Conservation (phyloP, 2,888 invertebrate genomes). For the Phortica okadai region DNA sequence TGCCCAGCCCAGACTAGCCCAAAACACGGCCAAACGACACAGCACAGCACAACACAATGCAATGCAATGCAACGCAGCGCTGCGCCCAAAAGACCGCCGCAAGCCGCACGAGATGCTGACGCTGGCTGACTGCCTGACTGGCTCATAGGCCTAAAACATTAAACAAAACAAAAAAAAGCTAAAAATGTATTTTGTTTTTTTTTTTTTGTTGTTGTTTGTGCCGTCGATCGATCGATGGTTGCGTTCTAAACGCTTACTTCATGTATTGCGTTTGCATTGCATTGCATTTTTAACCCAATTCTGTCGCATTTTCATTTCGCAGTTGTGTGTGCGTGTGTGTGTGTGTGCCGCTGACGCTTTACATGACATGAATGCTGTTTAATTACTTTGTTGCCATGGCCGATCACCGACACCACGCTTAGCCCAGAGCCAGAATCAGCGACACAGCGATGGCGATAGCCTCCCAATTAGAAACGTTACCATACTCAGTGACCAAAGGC, state of each 20-base stretch:
- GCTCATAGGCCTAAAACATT: conserved; percentile 20
- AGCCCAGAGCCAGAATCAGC: conserved; percentile 15
- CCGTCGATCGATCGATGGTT: conserved; percentile 43
- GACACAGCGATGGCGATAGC: conserved; percentile 35
- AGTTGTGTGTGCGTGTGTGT: neutral
- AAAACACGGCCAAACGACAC: neutral
- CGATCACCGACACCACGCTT: conserved; percentile 2
- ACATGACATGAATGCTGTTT: conserved; percentile 36
- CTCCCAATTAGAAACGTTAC: conserved; percentile 45
- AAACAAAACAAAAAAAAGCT: neutral
- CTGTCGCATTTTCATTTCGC: conserved; percentile 54
- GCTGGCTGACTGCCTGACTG: neutral
- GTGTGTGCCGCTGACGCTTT: conserved; percentile 9
- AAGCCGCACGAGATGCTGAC: neutral
- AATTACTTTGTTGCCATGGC: conserved; percentile 31
- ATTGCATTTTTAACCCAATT: conserved; percentile 70
- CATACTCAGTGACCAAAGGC: conserved; percentile 53
- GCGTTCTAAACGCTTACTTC: conserved; percentile 38
- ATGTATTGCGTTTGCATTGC: neutral
- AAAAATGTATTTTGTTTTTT: too few species aligned
- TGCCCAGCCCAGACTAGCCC: conserved; percentile 9
- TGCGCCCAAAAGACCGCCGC: neutral
- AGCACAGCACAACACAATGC: neutral
- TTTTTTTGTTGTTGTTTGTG: neutral
- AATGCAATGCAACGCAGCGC: neutral